These are phyloP conservation scores for Lycocerus yunnanus DNA, from an alignment of 2,888 invertebrate species.

Conservation along the genomic window DNA sequence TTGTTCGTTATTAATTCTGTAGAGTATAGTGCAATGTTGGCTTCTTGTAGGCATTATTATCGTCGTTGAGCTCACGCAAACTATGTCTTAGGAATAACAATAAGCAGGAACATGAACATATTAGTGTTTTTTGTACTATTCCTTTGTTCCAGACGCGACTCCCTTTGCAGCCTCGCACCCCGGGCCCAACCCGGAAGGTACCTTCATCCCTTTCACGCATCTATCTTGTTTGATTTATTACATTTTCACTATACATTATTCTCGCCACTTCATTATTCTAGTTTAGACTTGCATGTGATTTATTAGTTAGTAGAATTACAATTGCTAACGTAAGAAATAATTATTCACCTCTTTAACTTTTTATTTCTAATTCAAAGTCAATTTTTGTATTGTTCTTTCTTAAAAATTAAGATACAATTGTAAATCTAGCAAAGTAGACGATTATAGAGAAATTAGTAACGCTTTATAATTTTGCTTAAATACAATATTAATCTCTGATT, in stretches of 20 bases:
- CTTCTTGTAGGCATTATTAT: slow-evolving; percentile 57
- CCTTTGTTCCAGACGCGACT: slow-evolving; percentile 55
- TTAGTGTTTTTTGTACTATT: slow-evolving; percentile 49
- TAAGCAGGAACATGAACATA: slow-evolving; percentile 46
- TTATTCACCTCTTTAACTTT: slow-evolving; percentile 4
- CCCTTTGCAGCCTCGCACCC: slow-evolving; percentile 54
- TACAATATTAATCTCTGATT: neutral
- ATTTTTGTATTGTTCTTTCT: neutral
- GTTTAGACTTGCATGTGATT: slow-evolving; percentile 35
- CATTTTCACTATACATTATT: slow-evolving; percentile 32
- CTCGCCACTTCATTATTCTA: slow-evolving; percentile 33
- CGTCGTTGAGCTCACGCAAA: slow-evolving; percentile 44
- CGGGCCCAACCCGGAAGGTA: slow-evolving; percentile 54
- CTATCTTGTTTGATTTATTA: slow-evolving; percentile 42
- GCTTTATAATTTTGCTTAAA: neutral
- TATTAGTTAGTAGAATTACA: slow-evolving; percentile 30
- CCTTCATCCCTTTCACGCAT: slow-evolving; percentile 43
- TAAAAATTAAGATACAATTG: neutral
- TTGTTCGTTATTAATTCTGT: slow-evolving; percentile 32
- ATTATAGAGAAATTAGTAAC: neutral
- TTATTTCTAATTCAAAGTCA: neutral
- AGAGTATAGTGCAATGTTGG: slow-evolving; percentile 23
- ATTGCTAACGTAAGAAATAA: slow-evolving; percentile 17
- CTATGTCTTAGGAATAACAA: slow-evolving; percentile 43
- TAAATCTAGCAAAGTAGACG: neutral